Percentiles rank a stretch among this genome's conserved stretches.
phyloP scores from a whole-genome alignment of 2,888 invertebrate species.

The Drosophila seclusa region DNA sequence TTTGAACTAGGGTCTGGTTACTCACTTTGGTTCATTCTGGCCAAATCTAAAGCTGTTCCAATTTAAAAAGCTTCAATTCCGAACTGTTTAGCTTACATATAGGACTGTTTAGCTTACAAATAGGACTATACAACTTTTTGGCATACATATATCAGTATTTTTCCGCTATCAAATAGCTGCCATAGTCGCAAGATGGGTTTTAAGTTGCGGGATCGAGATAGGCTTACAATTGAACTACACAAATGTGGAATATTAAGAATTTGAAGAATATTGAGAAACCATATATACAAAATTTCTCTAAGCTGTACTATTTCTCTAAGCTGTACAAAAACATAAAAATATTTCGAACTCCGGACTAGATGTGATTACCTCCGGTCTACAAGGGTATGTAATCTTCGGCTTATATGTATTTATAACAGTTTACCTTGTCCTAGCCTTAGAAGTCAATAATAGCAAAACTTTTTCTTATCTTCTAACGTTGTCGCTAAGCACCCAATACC shows the following conservation, averaged over 20 bases:
- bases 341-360: background rate
- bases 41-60: constrained; percentile 22
- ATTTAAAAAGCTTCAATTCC: constrained; percentile 47
- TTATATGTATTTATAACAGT: background rate
- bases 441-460: constrained; percentile 43
- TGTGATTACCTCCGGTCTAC: background rate
- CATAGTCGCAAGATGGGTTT: background rate
- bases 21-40: constrained; percentile 12
- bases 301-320: background rate
- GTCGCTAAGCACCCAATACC: constrained; percentile 44
- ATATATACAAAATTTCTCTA: no score
- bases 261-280: no score
- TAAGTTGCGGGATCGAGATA: background rate
- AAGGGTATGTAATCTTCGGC: background rate
- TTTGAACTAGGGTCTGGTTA: background rate
- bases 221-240: no score
- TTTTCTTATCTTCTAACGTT: constrained; percentile 57
- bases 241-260: no score
- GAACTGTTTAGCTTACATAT: background rate
- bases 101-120: background rate
- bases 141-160: no score
- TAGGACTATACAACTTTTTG: no score
- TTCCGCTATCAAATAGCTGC: background rate
- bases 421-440: constrained; percentile 10
- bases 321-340: background rate